These are phyloP conservation scores for Galerucella calmariensis DNA, from an alignment of 2,888 invertebrate species.

Conservation along the genomic window DNA sequence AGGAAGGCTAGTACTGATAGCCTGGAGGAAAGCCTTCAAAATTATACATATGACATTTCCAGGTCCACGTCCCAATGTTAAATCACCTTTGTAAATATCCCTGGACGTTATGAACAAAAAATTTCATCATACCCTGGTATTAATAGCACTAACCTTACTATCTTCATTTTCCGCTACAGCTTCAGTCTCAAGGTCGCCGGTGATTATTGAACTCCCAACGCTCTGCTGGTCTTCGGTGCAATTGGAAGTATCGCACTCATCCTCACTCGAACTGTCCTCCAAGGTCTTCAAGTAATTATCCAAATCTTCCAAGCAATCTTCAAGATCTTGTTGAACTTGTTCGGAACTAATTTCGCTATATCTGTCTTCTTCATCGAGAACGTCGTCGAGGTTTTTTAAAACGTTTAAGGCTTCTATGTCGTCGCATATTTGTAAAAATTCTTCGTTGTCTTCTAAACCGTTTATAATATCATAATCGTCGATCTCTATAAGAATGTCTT, in stretches of 20 bases:
- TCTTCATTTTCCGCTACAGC: conserved; percentile 11
- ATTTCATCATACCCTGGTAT: neutral
- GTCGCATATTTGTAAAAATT: conserved; percentile 37
- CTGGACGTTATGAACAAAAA: neutral
- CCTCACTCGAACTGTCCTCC: conserved; percentile 56
- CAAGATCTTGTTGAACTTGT: conserved; percentile 44
- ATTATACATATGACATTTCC: too few relatives aligned
- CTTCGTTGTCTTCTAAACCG: conserved; percentile 31
- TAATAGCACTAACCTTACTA: conserved; percentile 7
- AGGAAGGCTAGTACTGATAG: too few relatives aligned
- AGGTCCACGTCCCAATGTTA: too few relatives aligned
- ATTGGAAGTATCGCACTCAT: conserved; percentile 38
- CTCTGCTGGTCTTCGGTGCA: conserved; percentile 40
- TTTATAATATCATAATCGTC: conserved; percentile 48
- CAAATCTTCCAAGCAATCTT: conserved; percentile 66
- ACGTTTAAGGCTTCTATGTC: conserved; percentile 66
- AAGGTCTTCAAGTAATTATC: conserved; percentile 68
- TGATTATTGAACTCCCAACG: conserved; percentile 41
- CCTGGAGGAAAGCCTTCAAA: too few relatives aligned
- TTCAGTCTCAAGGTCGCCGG: conserved; percentile 27
- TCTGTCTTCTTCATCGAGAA: conserved; percentile 64
- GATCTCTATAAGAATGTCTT: conserved; percentile 61
- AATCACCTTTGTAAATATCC: too few relatives aligned
- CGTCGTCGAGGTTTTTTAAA: conserved; percentile 70
- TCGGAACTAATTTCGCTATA: conserved; percentile 57